A percentile compares a stretch with the other conserved stretches of the same genome.
Evolutionary conservation across 2,888 invertebrate genomes (phyloP).

Genomic region (Pyrrhosoma nymphula): DNA sequence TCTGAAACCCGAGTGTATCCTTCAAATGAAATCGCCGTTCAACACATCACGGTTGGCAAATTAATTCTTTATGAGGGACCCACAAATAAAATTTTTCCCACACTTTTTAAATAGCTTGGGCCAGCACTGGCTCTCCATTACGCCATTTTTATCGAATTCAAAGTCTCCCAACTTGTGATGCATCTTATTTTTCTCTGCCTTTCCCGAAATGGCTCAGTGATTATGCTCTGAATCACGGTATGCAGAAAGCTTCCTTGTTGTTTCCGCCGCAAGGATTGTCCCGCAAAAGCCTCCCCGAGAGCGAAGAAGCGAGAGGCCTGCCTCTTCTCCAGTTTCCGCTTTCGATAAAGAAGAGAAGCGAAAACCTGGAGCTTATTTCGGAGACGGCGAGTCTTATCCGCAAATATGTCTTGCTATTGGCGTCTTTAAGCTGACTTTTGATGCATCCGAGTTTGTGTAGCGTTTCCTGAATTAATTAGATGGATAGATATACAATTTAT

Average conservation of each 20-base stretch:
- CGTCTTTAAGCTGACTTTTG: no score
- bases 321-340: not conserved
- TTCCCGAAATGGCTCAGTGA: not conserved
- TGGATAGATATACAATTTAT: no score
- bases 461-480: no score
- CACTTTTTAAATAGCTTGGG: no score
- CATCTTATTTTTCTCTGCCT: not conserved
- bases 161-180: not conserved
- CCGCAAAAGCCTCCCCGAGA: not conserved
- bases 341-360: not conserved
- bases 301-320: not conserved
- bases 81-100: no score
- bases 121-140: no score
- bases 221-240: not conserved
- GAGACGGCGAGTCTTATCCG: not conserved
- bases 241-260: constrained; percentile 1
- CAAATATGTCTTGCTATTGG: not conserved
- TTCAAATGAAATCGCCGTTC: no score
- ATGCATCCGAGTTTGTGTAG: no score
- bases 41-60: no score
- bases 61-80: no score
- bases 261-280: not conserved
- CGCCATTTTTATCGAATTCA: no score
- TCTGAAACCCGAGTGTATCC: no score
- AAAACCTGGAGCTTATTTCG: not conserved